Evolutionary conservation across 2,888 invertebrate species (phyloP).

Genomic region (Panorpa germanica): DNA sequence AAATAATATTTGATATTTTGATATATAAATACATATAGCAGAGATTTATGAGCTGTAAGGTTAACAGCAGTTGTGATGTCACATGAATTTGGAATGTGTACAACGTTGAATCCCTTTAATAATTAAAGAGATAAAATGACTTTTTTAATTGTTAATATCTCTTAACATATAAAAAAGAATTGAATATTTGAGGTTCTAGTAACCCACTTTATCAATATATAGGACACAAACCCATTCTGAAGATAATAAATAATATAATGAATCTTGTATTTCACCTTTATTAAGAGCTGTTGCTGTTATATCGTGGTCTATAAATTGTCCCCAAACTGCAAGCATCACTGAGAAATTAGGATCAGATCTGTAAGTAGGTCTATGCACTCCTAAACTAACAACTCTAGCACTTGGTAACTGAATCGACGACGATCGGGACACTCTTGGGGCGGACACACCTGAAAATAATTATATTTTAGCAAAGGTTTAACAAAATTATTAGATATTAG

Average conservation of each 20-base stretch:
- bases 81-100: too few species aligned
- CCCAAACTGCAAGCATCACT: constrained; percentile 74
- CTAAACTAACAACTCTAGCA: constrained; percentile 53
- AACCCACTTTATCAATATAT: too few species aligned
- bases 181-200: too few species aligned
- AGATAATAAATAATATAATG: neutral
- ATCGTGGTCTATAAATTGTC: constrained; percentile 77
- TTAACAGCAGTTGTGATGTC: too few species aligned
- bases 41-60: too few species aligned
- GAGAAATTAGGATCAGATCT: constrained; percentile 56
- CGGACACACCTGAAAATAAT: constrained; percentile 31
- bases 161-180: too few species aligned
- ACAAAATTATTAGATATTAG: neutral
- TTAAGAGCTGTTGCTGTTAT: constrained; percentile 68
- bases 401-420: constrained; percentile 39
- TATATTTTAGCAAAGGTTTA: constrained; percentile 5
- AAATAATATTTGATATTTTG: too few species aligned
- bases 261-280: constrained; percentile 28
- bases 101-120: too few species aligned
- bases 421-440: constrained; percentile 35
- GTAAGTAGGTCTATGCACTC: constrained; percentile 54
- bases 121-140: too few species aligned
- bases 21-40: too few species aligned
- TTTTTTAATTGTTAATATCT: too few species aligned
- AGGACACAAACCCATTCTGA: too few species aligned